Percentiles rank a stretch among this genome's conserved stretches.
These are phyloP conservation scores for Barypeithes pellucidus DNA, from an alignment of 2,888 invertebrate genomes.

Conservation along the genomic window DNA sequence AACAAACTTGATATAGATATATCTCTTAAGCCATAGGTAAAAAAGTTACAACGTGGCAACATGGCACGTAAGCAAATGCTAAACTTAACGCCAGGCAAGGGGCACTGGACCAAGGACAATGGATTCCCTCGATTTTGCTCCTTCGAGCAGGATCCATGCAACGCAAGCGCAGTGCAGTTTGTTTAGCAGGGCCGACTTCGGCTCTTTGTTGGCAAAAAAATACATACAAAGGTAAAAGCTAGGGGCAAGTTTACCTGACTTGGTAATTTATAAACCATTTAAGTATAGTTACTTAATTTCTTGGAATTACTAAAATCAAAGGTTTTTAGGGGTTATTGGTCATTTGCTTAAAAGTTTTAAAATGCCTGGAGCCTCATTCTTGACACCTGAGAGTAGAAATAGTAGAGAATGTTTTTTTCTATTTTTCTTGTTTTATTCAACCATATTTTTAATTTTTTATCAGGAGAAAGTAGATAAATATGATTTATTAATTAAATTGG, in stretches of 20 bases:
- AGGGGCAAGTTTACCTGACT: background rate
- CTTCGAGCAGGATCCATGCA: constrained; percentile 31
- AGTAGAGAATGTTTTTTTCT: too few species aligned
- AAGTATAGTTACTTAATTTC: background rate
- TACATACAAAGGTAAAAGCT: background rate
- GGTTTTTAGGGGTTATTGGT: too few species aligned
- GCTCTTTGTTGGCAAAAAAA: constrained; percentile 21
- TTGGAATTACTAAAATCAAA: background rate
- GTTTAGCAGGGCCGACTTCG: constrained; percentile 27
- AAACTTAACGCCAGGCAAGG: constrained; percentile 24
- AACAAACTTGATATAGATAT: constrained; percentile 3
- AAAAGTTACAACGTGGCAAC: constrained; percentile 25
- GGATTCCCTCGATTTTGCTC: constrained; percentile 49
- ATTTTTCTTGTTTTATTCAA: too few species aligned
- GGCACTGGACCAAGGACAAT: constrained; percentile 51
- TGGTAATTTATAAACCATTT: background rate
- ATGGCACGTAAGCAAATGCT: constrained; percentile 14
- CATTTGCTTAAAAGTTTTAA: too few species aligned
- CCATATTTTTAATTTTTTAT: too few species aligned
- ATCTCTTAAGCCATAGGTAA: constrained; percentile 8
- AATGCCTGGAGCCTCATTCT: too few species aligned
- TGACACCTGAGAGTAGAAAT: too few species aligned
- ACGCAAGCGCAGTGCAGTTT: constrained; percentile 35
- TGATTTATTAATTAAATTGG: too few species aligned
- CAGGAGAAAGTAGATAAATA: too few species aligned